These are phyloP conservation scores for Steinernema scapterisci DNA, from an alignment of 2,888 invertebrate genomes.

Conservation along the genomic window DNA sequence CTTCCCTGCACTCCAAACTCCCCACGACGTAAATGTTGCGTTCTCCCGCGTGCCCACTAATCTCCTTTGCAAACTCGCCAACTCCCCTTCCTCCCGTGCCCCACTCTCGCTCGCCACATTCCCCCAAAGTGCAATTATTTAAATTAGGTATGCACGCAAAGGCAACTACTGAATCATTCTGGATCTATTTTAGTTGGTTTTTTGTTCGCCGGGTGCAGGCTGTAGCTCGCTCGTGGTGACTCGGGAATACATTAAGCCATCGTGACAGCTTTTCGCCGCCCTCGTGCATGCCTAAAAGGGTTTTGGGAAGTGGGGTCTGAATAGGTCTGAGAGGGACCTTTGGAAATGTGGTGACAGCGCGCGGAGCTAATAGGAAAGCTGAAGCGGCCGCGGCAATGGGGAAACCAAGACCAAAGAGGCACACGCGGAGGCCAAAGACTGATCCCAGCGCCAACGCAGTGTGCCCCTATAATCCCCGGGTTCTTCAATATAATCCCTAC, in stretches of 20 bases:
- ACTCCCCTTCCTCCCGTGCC: neutral
- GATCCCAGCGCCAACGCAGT: too few relatives aligned
- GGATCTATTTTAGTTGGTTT: neutral
- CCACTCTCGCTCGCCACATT: neutral
- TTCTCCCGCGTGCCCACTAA: neutral
- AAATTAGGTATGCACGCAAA: neutral
- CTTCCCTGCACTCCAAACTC: too few relatives aligned
- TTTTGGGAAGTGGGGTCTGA: too few relatives aligned
- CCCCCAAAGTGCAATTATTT: conserved; percentile 19
- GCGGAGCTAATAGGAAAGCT: neutral
- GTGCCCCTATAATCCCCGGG: too few relatives aligned
- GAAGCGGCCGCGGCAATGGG: too few relatives aligned
- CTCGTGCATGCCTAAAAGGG: neutral
- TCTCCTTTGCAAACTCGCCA: neutral
- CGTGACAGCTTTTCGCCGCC: neutral
- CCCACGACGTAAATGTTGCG: too few relatives aligned
- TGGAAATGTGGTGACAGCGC: neutral
- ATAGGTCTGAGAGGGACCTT: too few relatives aligned
- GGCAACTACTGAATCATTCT: conserved; percentile 1
- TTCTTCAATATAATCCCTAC: too few relatives aligned
- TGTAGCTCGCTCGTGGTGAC: neutral
- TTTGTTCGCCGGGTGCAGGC: neutral
- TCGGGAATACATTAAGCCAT: neutral
- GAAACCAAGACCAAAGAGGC: too few relatives aligned
- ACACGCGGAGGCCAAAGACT: too few relatives aligned